phyloP scores from a whole-genome alignment of 2,888 invertebrate species.

The Herminia tarsipennalis region DNA sequence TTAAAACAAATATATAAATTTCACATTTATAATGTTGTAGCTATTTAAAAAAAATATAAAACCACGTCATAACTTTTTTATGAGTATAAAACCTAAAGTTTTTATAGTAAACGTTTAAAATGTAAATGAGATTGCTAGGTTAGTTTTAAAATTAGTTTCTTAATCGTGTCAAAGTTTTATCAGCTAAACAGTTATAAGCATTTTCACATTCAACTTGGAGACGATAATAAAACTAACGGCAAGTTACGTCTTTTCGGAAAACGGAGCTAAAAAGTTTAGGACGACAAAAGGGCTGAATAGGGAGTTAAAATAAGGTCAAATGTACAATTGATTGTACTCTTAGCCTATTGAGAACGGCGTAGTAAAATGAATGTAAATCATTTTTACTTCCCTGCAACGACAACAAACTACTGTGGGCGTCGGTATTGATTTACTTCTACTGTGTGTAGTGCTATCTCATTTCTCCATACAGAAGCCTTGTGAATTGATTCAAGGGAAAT shows the following conservation, averaged over 20 bases:
- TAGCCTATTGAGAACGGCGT: not conserved
- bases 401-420: constrained; percentile 8
- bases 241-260: too few relatives aligned
- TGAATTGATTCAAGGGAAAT: constrained; percentile 20
- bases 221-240: too few relatives aligned
- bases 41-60: too few relatives aligned
- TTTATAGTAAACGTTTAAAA: not conserved
- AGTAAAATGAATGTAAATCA: constrained; percentile 4
- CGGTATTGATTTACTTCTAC: constrained; percentile 31
- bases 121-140: not conserved
- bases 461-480: constrained; percentile 20
- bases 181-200: too few relatives aligned
- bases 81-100: too few relatives aligned
- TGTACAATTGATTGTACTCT: not conserved
- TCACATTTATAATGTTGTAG: too few relatives aligned
- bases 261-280: too few relatives aligned
- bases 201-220: too few relatives aligned
- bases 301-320: not conserved
- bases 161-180: too few relatives aligned
- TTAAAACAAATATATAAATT: too few relatives aligned
- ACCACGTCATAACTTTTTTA: too few relatives aligned
- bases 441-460: constrained; percentile 26
- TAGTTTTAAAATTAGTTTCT: not conserved
- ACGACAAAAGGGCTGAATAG: too few relatives aligned
- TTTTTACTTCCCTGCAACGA: constrained; percentile 11